Percentiles rank a stretch among this genome's conserved stretches.
These are phyloP conservation scores for Apodemia duryi DNA, from an alignment of 2,888 invertebrate species.

Conservation along the genomic window DNA sequence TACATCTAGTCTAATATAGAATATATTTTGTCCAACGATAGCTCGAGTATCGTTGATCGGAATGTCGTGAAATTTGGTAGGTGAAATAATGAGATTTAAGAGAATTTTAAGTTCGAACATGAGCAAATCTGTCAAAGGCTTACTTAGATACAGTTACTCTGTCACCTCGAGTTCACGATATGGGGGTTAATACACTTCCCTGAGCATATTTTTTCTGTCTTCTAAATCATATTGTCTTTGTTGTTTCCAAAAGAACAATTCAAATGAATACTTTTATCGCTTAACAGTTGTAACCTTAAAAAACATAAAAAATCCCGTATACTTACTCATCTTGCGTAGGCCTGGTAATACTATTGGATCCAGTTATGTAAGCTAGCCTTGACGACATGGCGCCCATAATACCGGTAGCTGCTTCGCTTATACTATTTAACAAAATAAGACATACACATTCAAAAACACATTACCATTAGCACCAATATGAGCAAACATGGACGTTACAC, in stretches of 20 bases:
- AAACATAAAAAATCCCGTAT: constrained; percentile 9
- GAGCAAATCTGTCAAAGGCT: too few species aligned
- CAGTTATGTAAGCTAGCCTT: constrained; percentile 77
- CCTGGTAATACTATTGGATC: constrained; percentile 63
- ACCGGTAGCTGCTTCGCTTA: constrained; percentile 77
- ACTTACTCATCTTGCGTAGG: constrained; percentile 70
- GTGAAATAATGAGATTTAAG: background rate
- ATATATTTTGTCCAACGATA: too few species aligned
- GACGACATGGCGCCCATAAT: constrained; percentile 80
- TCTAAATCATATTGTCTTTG: too few species aligned
- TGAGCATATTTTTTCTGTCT: too few species aligned
- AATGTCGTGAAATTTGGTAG: too few species aligned
- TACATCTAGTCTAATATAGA: too few species aligned
- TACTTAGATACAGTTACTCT: too few species aligned
- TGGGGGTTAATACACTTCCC: too few species aligned
- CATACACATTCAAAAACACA: constrained; percentile 20
- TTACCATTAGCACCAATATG: constrained; percentile 12
- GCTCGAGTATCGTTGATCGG: too few species aligned
- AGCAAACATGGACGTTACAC: background rate
- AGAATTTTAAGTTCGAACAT: too few species aligned
- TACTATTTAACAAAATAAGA: constrained; percentile 41
- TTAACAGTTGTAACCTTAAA: background rate
- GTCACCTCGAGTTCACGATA: too few species aligned
- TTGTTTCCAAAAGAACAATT: too few species aligned
- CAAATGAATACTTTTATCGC: background rate